Evolutionary conservation across 2,888 invertebrate species (phyloP).

Genomic region (Nasonia oneida): DNA sequence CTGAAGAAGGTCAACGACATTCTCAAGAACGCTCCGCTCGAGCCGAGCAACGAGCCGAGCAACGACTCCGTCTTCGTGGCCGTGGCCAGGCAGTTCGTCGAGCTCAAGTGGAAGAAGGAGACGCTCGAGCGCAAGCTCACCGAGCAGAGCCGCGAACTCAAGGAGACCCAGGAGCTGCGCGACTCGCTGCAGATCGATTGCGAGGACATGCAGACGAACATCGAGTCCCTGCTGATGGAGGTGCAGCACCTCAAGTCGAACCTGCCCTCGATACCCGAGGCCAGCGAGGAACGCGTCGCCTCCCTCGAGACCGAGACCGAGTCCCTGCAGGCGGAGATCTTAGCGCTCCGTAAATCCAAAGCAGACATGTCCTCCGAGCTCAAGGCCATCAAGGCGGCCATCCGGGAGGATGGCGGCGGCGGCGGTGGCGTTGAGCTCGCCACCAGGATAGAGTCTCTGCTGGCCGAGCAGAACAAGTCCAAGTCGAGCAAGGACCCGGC

Average conservation of each 20-base stretch:
- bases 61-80: conserved; percentile 73
- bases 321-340: conserved; percentile 76
- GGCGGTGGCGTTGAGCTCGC: conserved; percentile 64
- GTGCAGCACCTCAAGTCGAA: conserved; percentile 73
- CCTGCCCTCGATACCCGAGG: conserved; percentile 76
- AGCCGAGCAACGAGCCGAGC: conserved; percentile 72
- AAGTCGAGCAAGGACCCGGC: conserved; percentile 4
- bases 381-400: conserved; percentile 48
- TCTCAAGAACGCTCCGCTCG: conserved; percentile 77
- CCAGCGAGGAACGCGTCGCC: conserved; percentile 74
- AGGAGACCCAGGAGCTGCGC: conserved; percentile 70
- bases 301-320: conserved; percentile 76
- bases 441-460: conserved; percentile 28
- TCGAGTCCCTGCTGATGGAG: conserved; percentile 73
- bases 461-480: conserved; percentile 76
- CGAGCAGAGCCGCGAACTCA: conserved; percentile 74
- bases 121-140: conserved; percentile 76
- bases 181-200: conserved; percentile 73
- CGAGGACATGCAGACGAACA: conserved; percentile 76
- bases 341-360: conserved; percentile 67
- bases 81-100: conserved; percentile 71
- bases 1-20: conserved; percentile 76
- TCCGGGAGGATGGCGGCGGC: conserved; percentile 13
- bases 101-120: conserved; percentile 76
- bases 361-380: conserved; percentile 68